Evolutionary conservation across 2,797 vertebrate species (phyloP), one percentile per base, ranked within the genome.

Genomic region (Thaleichthys pacificus): DNA sequence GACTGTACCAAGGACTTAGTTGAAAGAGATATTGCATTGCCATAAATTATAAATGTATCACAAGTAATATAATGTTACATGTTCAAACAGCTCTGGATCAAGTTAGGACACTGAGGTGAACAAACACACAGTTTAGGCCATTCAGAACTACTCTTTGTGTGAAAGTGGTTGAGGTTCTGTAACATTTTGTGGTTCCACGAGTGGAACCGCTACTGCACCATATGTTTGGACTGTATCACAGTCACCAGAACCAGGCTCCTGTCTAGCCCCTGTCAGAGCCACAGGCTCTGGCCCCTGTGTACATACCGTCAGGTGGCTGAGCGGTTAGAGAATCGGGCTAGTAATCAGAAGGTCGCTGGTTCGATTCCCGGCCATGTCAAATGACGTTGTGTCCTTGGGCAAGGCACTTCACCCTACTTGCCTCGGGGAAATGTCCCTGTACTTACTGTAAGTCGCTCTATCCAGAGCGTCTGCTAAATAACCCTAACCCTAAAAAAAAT

Each of bases 1-100:
- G 70, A 83, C 76, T 65, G 66, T 75, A 60, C n/a, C 71, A 74
- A 77, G 77, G 71, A 64, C 77, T 82, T 79, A 77, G 84, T 81
- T 71, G 32, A 7, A 72, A 76, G 76, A 61, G 66, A 84, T 76
- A 76, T 30, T 70, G 67, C 77, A 54, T 79, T 79, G 82, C 84
- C 78, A 76, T 57, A 58, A 82, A 81, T 80, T 74, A 86, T 81
- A 81, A 68, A 54, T 15, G 22, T 24, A 28, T 61, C 22, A 61
- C 8, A 12, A 61, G 12, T 63, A 32, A 32, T 63, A 63, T 30
- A 22, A 24, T 17, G 64, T 66, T 66, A 75, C 26, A 68, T 32
- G 69, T 64, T 68, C 71, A 71, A 70, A 77, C 61, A 62, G 14
- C 74, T 79, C 72, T 69, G 60, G 61, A 38, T 76, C 81, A 35